Percentiles rank a stretch among this genome's conserved stretches.
Evolutionary conservation across 2,888 invertebrate species (phyloP).

Genomic region (Eupithecia dodoneata): DNA sequence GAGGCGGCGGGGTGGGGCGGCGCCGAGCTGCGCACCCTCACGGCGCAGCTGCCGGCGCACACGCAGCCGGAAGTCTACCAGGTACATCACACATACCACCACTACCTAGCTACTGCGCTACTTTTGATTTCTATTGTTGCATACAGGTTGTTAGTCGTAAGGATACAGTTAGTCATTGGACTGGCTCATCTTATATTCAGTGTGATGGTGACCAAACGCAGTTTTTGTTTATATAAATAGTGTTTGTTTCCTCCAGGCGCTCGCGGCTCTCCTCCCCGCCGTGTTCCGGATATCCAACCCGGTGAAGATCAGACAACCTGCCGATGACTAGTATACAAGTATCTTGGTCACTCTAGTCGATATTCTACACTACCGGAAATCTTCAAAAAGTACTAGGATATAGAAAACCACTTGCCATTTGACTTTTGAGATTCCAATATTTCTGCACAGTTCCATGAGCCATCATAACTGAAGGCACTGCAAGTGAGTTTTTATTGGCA

Average conservation of each 20-base stretch:
- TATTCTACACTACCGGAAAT: no score
- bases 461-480: no score
- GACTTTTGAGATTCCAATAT: no score
- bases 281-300: constrained; percentile 98
- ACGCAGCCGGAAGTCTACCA: constrained; percentile 89
- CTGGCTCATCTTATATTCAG: not conserved
- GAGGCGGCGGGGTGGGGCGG: constrained; percentile 98
- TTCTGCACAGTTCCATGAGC: no score
- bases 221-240: not conserved
- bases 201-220: no score
- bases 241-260: constrained; percentile 62
- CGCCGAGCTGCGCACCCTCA: constrained; percentile 92
- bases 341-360: not conserved
- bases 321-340: not conserved
- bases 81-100: not conserved
- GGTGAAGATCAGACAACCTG: constrained; percentile 84
- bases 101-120: no score
- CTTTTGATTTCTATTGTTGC: no score
- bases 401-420: no score
- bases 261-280: constrained; percentile 93
- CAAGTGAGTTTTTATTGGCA: no score
- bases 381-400: no score
- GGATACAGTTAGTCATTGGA: no score
- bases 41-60: constrained; percentile 55
- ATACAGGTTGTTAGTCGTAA: no score